Base-by-base conservation (phyloP, 2,888 invertebrate genomes). In the Hylaea fasciaria region DNA sequence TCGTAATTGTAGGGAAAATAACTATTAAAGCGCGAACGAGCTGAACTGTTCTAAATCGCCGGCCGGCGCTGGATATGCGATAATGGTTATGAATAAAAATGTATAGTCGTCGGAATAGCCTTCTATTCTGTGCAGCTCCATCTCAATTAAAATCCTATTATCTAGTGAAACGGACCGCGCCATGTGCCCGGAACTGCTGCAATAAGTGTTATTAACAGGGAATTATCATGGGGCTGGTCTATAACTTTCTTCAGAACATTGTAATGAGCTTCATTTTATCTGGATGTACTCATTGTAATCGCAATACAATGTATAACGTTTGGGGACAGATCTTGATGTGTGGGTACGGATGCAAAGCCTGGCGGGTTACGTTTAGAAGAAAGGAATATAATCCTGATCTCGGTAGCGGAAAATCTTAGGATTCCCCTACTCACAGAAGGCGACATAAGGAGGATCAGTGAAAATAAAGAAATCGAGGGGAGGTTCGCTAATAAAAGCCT, bases 71-170 rank as follows among this genome's bases (percentile, higher is more conserved):
- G 72, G 68, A 70, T 69, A 74, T 74, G 68, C 73, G 74, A 73
- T 83, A 86, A 87, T 82, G 82, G 82, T 78, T 77, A 74, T 80
- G 82, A 83, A 86, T 85, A 86, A 86, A 86, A 86, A 86, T 84
- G 82, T 86, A 86, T 84, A 76, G 81, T 73, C 77, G 67, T 77
- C 71, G 72, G 76, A 84, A 85, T 81, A 82, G 77, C 78, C 74
- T 78, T 80, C 85, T 85, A 85, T 86, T 87, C 81, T 80, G 78
- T 80, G 77, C 78, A 83, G 81, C 85, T 86, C 77, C 74, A 83
- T 88, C 86, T 87, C 88, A 87, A 89, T 89, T 88, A 86, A 86
- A 87, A 73, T 73, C 74, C 82, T 85, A 86, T 89, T 87, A 87
- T 84, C 82, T 82, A 78, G 71, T 81, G 72, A 77, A 86, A 82